These are phyloP conservation scores for Vanessa cardui DNA, from an alignment of 2,888 invertebrate genomes.

Conservation along the genomic window DNA sequence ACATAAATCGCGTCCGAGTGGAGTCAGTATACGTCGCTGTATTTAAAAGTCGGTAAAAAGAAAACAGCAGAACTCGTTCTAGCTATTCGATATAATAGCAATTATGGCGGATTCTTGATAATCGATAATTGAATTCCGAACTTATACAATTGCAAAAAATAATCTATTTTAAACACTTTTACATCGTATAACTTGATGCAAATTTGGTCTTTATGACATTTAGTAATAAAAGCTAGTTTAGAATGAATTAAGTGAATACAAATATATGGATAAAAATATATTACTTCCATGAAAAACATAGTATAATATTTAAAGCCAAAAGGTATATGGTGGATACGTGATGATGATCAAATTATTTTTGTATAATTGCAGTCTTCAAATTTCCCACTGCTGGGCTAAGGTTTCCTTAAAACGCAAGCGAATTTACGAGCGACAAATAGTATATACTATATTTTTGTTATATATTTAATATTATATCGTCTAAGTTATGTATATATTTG, in stretches of 20 bases:
- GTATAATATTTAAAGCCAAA: too few relatives aligned
- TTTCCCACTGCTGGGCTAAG: too few relatives aligned
- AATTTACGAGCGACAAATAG: too few relatives aligned
- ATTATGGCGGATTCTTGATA: constrained; percentile 30
- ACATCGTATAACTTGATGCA: not conserved
- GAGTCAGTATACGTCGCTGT: not conserved
- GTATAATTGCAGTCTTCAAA: too few relatives aligned
- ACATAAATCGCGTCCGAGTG: not conserved
- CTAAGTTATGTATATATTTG: too few relatives aligned
- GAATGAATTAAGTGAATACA: not conserved
- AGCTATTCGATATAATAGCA: constrained; percentile 28
- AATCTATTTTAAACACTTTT: not conserved
- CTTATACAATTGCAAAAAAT: constrained; percentile 7
- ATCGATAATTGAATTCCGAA: constrained; percentile 28
- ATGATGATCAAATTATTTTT: too few relatives aligned
- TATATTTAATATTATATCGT: too few relatives aligned
- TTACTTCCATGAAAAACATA: too few relatives aligned
- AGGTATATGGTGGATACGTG: too few relatives aligned
- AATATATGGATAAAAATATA: too few relatives aligned
- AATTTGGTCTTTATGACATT: not conserved
- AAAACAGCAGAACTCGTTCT: not conserved
- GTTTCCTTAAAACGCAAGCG: too few relatives aligned
- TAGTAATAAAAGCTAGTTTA: not conserved
- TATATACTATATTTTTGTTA: too few relatives aligned
- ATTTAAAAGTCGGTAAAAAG: not conserved